Conservation (phyloP, 2,888 invertebrate species). For the Parnassius smintheus region DNA sequence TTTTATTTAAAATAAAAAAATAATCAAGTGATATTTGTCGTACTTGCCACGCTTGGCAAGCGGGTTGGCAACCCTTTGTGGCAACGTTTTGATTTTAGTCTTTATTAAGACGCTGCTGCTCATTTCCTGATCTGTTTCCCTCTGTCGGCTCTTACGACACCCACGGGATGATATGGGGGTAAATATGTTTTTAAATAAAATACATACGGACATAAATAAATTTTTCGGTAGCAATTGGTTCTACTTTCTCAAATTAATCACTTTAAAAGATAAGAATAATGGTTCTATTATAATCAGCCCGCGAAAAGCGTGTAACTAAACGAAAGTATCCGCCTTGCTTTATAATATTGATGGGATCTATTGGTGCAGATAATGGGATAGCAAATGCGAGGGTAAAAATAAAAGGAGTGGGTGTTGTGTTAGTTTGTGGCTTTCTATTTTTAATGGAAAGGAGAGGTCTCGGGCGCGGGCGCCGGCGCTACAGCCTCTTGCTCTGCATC, state of each 20-base stretch:
- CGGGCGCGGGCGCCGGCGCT: conserved; percentile 59
- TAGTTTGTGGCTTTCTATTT: conserved; percentile 78
- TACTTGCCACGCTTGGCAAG: too few species aligned
- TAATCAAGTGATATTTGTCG: too few species aligned
- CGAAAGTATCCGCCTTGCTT: conserved; percentile 56
- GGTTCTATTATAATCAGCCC: conserved; percentile 5
- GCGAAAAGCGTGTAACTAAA: conserved; percentile 32
- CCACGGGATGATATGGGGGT: too few species aligned
- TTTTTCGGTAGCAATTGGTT: not conserved
- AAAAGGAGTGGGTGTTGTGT: conserved; percentile 62
- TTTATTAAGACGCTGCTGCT: too few species aligned
- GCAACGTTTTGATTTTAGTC: too few species aligned
- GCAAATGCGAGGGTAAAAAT: conserved; percentile 68
- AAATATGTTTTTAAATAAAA: too few species aligned
- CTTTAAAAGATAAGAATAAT: conserved; percentile 12
- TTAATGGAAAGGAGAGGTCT: conserved; percentile 74
- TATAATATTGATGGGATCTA: conserved; percentile 53
- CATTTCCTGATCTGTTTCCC: too few species aligned
- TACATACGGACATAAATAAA: not conserved
- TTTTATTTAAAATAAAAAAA: too few species aligned
- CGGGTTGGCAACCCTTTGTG: too few species aligned
- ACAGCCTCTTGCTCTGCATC: conserved; percentile 60
- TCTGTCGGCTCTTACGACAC: too few species aligned
- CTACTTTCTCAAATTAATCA: conserved; percentile 7
- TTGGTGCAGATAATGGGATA: conserved; percentile 56